A percentile compares a stretch with the other conserved stretches of the same genome.
These are phyloP conservation scores for Hydrozoanthus tunicans DNA, from an alignment of 64 coral and sea anemone species.

Conservation along the genomic window DNA sequence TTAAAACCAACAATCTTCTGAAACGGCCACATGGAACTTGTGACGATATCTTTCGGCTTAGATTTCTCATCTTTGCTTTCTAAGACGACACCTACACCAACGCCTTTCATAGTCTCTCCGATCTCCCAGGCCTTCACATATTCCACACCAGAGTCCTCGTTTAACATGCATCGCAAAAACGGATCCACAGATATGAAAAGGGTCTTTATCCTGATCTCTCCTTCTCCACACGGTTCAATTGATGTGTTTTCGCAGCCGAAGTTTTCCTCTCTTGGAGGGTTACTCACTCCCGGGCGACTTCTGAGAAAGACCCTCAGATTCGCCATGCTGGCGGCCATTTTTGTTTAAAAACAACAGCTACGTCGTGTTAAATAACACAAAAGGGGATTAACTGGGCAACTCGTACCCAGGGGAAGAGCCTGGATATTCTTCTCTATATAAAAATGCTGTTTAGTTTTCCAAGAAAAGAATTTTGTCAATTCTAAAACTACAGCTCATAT, in stretches of 20 bases:
- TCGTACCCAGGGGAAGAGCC: no score
- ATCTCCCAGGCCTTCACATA: constrained; percentile 64
- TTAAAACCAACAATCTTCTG: constrained; percentile 63
- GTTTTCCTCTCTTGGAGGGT: constrained; percentile 64
- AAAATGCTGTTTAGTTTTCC: no score
- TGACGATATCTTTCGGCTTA: constrained; percentile 67
- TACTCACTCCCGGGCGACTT: constrained; percentile 71
- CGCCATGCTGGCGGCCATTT: constrained; percentile 52
- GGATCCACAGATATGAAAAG: constrained; percentile 89
- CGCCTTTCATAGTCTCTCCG: constrained; percentile 47
- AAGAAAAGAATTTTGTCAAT: no score
- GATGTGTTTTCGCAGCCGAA: constrained; percentile 48
- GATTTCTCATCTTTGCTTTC: constrained; percentile 57
- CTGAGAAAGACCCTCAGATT: constrained; percentile 61
- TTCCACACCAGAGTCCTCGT: constrained; percentile 59
- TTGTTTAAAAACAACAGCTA: neutral
- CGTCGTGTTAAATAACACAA: no score
- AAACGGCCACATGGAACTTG: constrained; percentile 59
- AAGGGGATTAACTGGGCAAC: no score
- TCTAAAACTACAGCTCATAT: no score
- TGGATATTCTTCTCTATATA: no score
- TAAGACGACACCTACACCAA: constrained; percentile 60
- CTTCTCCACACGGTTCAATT: constrained; percentile 46
- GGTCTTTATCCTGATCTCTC: constrained; percentile 72
- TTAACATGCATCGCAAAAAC: constrained; percentile 75